phyloP scores from a whole-genome alignment of 1,140 invertebrate species.

The Magallana angulata region DNA sequence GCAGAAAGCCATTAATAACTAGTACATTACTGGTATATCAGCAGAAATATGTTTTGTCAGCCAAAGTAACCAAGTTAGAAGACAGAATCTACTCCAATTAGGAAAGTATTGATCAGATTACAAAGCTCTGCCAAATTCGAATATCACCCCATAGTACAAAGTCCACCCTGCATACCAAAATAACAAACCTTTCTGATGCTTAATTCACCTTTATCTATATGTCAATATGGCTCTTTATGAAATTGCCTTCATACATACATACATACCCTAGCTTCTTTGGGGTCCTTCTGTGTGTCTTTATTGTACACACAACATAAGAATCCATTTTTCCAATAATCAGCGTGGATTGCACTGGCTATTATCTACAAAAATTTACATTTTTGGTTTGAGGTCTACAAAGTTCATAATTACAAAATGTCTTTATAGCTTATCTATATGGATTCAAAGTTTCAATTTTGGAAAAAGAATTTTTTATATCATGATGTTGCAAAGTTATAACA shows the following conservation, averaged over 20 bases:
- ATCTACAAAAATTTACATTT: slow-evolving; percentile 64
- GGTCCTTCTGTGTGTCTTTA: slow-evolving; percentile 65
- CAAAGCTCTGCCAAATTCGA: background rate
- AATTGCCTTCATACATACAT: slow-evolving; percentile 50
- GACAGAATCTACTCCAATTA: no score
- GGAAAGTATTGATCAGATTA: no score
- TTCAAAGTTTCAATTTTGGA: no score
- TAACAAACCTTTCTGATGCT: background rate
- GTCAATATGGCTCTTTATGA: background rate
- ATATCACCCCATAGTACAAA: background rate
- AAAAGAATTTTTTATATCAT: no score
- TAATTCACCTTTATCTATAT: background rate
- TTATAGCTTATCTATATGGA: no score
- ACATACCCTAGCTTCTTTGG: slow-evolving; percentile 72
- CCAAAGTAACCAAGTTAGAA: no score
- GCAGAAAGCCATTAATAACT: no score
- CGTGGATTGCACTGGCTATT: slow-evolving; percentile 67
- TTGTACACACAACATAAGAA: slow-evolving; percentile 70
- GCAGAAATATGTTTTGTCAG: no score
- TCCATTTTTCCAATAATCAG: slow-evolving; percentile 65
- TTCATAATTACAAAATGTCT: no score
- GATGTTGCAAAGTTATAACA: no score
- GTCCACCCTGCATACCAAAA: background rate
- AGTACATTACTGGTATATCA: no score
- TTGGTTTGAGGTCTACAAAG: no score